These are phyloP conservation scores for Nibea coibor DNA, from an alignment of 2,113 vertebrate species.

Conservation along the genomic window DNA sequence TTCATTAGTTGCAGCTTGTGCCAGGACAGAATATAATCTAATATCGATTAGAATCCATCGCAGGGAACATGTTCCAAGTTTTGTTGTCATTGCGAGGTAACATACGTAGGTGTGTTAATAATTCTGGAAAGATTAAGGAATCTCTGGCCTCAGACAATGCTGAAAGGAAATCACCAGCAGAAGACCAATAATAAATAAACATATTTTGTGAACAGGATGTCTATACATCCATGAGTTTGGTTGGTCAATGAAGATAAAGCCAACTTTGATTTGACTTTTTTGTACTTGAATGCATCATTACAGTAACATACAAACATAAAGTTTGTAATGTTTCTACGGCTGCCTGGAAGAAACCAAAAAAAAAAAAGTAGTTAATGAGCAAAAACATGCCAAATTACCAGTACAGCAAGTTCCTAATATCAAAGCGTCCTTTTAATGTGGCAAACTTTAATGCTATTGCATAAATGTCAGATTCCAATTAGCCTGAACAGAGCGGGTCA, in stretches of 20 bases:
- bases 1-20: background rate
- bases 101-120: background rate
- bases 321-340: no score
- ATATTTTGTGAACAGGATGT: background rate
- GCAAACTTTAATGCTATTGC: constrained; percentile 16
- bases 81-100: background rate
- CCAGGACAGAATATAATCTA: background rate
- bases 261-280: background rate
- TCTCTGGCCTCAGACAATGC: background rate
- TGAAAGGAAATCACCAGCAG: background rate
- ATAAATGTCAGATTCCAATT: constrained; percentile 52
- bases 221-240: background rate
- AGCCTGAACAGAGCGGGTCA: constrained; percentile 47
- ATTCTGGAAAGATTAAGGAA: background rate
- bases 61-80: background rate
- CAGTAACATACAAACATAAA: background rate
- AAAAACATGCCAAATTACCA: constrained; percentile 1
- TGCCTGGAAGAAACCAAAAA: background rate
- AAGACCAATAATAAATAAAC: constrained; percentile 16
- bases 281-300: background rate
- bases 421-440: background rate
- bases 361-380: background rate
- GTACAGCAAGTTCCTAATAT: constrained; percentile 3
- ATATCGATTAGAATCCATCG: background rate
- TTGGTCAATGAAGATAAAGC: background rate